phyloP scores from a whole-genome alignment of 2,888 invertebrate species.

The Amblyteles armatorius region DNA sequence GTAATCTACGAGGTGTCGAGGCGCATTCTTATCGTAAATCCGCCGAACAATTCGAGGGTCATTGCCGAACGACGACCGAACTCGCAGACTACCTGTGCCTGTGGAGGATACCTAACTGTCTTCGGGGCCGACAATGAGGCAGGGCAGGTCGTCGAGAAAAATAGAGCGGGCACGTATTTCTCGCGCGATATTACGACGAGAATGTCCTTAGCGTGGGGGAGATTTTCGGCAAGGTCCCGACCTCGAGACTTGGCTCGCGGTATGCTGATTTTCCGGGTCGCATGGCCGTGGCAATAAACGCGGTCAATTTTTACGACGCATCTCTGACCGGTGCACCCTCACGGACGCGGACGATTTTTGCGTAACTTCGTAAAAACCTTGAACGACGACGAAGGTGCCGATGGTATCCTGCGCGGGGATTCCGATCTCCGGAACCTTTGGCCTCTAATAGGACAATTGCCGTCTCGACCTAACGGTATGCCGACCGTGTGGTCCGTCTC shows the following conservation, averaged over 20 bases:
- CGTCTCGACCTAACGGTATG: conserved; percentile 80
- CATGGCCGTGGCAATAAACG: conserved; percentile 57
- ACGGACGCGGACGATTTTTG: conserved; percentile 55
- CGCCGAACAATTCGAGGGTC: conserved; percentile 45
- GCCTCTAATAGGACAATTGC: conserved; percentile 69
- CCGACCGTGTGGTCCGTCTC: conserved; percentile 69
- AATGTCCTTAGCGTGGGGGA: neutral
- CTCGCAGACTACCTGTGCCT: conserved; percentile 41
- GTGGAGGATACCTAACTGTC: conserved; percentile 26
- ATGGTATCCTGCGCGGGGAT: conserved; percentile 18
- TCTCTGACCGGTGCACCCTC: conserved; percentile 40
- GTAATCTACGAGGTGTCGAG: conserved; percentile 27
- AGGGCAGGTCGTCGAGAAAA: conserved; percentile 51
- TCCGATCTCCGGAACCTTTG: conserved; percentile 1
- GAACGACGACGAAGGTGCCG: conserved; percentile 45
- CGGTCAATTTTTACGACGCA: conserved; percentile 64
- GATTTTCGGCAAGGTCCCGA: conserved; percentile 55
- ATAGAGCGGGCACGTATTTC: conserved; percentile 57
- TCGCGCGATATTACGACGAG: conserved; percentile 43
- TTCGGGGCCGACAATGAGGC: conserved; percentile 41
- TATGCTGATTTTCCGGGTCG: conserved; percentile 60
- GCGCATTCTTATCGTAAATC: conserved; percentile 50
- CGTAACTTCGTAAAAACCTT: conserved; percentile 71
- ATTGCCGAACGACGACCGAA: conserved; percentile 20
- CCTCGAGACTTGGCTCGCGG: conserved; percentile 59